Percentiles rank a stretch among this genome's conserved stretches.
Evolutionary conservation across 2,113 vertebrate species (phyloP).

Genomic region (Balaeniceps rex): DNA sequence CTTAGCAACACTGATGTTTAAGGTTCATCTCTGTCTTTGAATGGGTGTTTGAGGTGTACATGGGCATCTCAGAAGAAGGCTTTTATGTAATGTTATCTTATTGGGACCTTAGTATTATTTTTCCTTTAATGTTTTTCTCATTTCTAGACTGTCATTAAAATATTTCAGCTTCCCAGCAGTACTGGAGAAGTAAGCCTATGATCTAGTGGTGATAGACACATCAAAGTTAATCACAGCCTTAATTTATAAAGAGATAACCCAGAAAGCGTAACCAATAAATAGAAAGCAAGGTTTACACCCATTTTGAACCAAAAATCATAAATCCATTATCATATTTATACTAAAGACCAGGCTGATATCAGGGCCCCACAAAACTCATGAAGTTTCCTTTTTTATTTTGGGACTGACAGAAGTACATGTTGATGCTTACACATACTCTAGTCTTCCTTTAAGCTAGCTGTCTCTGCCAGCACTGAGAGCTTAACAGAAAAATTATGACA

Average conservation of each 20-base stretch:
- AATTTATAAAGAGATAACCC: slow-evolving; percentile 20
- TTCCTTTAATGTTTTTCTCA: background rate
- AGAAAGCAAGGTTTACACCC: background rate
- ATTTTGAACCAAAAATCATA: background rate
- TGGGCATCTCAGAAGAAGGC: background rate
- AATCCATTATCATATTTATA: background rate
- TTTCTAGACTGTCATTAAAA: slow-evolving; percentile 33
- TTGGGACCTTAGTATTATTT: background rate
- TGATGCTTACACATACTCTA: background rate
- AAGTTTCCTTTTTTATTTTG: background rate
- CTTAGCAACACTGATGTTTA: background rate
- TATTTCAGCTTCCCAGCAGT: slow-evolving; percentile 15
- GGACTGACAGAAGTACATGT: background rate
- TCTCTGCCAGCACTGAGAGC: background rate
- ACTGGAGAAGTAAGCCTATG: slow-evolving; percentile 7
- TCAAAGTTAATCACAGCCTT: slow-evolving; percentile 42
- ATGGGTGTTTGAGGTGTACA: background rate
- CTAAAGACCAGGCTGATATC: background rate
- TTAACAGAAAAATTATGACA: background rate
- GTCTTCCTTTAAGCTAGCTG: background rate
- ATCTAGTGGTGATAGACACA: slow-evolving; percentile 41
- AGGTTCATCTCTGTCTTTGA: background rate
- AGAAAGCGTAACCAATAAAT: slow-evolving; percentile 15
- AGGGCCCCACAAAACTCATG: background rate
- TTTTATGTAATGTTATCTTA: background rate